phyloP scores from a whole-genome alignment of 2,888 invertebrate genomes.

The Iselma pallidipennis region DNA sequence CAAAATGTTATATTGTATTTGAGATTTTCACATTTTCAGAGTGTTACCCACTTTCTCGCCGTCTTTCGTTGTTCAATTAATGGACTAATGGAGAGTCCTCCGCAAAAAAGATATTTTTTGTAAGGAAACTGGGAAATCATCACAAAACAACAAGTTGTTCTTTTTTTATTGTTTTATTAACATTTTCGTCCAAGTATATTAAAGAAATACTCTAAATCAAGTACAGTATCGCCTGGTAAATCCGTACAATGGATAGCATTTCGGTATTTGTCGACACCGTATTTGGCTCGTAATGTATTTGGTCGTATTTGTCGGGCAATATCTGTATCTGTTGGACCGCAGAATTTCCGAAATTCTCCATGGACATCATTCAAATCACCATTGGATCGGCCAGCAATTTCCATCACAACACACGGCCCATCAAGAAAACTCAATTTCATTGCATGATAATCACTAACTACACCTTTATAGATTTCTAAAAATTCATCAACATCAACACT shows the following conservation, averaged over 20 bases:
- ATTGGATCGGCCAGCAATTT: constrained; percentile 66
- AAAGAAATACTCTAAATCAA: constrained; percentile 84
- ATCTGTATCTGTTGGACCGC: constrained; percentile 91
- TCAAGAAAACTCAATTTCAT: constrained; percentile 84
- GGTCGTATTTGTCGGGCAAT: constrained; percentile 84
- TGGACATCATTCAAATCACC: constrained; percentile 62
- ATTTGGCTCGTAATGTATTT: constrained; percentile 79
- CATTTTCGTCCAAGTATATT: constrained; percentile 61
- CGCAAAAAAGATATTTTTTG: no score
- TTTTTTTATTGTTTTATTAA: no score
- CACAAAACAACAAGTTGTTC: no score
- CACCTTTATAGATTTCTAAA: constrained; percentile 90
- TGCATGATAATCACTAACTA: constrained; percentile 74
- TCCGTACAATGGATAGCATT: constrained; percentile 96
- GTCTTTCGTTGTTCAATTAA: no score
- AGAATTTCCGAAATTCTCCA: constrained; percentile 77
- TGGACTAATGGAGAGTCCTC: no score
- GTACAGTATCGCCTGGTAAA: constrained; percentile 80
- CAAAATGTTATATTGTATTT: not conserved
- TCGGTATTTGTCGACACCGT: constrained; percentile 78
- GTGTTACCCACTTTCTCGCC: no score
- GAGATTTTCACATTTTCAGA: no score
- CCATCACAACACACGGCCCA: constrained; percentile 85
- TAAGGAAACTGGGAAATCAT: not conserved
- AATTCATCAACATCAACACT: constrained; percentile 87